These are phyloP conservation scores for Procavia capensis DNA, from an alignment of 2,113 vertebrate genomes.

Conservation along the genomic window DNA sequence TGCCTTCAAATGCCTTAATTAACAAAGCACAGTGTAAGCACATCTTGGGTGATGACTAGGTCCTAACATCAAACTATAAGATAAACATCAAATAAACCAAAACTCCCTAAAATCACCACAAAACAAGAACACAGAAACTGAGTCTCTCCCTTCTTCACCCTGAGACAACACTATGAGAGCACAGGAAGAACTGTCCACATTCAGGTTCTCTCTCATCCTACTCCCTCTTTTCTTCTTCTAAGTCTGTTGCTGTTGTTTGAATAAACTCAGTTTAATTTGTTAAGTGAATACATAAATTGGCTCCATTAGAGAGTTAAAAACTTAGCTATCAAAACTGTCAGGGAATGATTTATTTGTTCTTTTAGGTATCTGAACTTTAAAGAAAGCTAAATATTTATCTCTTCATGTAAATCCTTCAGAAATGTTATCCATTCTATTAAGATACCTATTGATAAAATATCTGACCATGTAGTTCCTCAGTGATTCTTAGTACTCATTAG, in stretches of 20 bases:
- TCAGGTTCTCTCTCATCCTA: not conserved
- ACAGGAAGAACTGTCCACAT: not conserved
- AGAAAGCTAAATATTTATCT: constrained; percentile 39
- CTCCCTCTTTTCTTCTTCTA: not conserved
- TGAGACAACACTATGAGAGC: not conserved
- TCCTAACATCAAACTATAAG: not conserved
- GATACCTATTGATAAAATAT: constrained; percentile 24
- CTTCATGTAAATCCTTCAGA: constrained; percentile 25
- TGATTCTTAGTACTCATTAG: not conserved
- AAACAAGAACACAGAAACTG: not conserved
- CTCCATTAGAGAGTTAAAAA: not conserved
- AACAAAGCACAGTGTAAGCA: not conserved
- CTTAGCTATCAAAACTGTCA: not conserved
- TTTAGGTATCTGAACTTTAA: constrained; percentile 24
- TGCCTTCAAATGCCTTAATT: not conserved
- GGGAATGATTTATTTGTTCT: not conserved
- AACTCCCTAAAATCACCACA: not conserved
- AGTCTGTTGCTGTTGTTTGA: not conserved
- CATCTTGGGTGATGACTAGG: not conserved
- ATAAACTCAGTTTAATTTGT: not conserved
- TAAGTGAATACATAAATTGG: not conserved
- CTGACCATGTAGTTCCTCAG: not conserved
- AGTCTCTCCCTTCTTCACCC: not conserved
- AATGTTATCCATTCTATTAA: constrained; percentile 18
- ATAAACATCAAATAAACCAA: not conserved